A percentile compares a stretch with the other conserved stretches of the same genome.
Conservation (phyloP, 2,797 vertebrate genomes). For the Petrocephalus schoutedeni region DNA sequence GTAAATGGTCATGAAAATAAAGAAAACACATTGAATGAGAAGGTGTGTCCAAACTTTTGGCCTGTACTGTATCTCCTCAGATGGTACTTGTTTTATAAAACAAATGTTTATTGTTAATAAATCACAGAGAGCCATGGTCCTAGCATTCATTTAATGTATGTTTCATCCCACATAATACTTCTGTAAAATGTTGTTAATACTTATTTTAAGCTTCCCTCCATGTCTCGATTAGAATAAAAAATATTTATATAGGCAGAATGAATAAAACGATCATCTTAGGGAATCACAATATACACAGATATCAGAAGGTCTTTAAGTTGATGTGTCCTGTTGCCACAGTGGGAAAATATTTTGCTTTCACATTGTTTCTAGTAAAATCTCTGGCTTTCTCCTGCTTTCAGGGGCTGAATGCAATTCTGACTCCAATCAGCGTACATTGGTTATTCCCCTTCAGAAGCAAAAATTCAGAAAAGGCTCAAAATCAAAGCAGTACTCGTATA, state of each 20-base stretch:
- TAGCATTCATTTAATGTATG: background rate
- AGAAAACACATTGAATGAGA: too few relatives aligned
- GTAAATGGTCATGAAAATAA: too few relatives aligned
- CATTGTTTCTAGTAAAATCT: background rate
- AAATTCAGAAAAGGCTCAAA: background rate
- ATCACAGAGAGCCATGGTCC: background rate
- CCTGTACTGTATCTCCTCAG: background rate
- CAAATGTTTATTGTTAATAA: background rate
- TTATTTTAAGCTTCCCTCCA: background rate
- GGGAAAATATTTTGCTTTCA: background rate
- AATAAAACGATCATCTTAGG: background rate
- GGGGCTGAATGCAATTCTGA: background rate
- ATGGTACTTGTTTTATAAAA: background rate
- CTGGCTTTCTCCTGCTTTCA: background rate
- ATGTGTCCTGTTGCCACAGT: background rate
- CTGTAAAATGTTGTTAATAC: background rate
- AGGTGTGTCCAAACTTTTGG: too few relatives aligned
- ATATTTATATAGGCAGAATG: background rate
- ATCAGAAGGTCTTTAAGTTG: background rate
- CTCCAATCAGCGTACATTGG: background rate
- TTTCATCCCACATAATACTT: conserved; percentile 21
- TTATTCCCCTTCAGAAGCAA: background rate
- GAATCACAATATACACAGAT: background rate
- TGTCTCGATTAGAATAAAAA: background rate
- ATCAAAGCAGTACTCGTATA: background rate